Evolutionary conservation across 2,113 vertebrate genomes (phyloP).

Genomic region (Oncorhynchus mykiss): DNA sequence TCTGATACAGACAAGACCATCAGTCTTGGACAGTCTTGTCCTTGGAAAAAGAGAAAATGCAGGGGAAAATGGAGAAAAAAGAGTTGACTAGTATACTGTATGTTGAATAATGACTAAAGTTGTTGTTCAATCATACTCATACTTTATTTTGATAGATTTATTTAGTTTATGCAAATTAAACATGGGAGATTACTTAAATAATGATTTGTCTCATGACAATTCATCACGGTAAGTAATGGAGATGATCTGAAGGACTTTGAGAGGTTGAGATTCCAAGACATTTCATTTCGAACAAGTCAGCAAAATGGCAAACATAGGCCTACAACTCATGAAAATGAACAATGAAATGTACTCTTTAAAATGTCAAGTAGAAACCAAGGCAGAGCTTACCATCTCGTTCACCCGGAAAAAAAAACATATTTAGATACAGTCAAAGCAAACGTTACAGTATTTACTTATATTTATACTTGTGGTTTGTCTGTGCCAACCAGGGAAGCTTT

Average conservation of each 20-base stretch:
- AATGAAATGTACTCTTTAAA: no score
- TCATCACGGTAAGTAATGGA: constrained; percentile 55
- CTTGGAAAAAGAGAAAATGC: constrained; percentile 16
- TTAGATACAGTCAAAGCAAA: no score
- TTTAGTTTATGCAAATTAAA: constrained; percentile 59
- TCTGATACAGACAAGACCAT: constrained; percentile 25
- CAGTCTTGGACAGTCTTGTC: constrained; percentile 28
- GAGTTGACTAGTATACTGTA: background rate
- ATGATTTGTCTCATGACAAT: constrained; percentile 54
- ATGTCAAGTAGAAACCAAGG: no score
- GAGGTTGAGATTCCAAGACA: constrained; percentile 59
- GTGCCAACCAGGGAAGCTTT: no score
- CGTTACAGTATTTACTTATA: no score
- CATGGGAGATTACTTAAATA: constrained; percentile 46
- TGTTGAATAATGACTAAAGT: constrained; percentile 35
- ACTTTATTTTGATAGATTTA: constrained; percentile 34
- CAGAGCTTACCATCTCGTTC: no score
- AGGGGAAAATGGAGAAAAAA: background rate
- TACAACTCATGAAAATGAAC: no score
- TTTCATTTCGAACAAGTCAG: constrained; percentile 42
- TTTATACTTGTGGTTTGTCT: no score
- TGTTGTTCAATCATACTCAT: constrained; percentile 28
- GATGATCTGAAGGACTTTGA: constrained; percentile 49
- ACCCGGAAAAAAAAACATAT: no score
- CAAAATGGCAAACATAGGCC: no score